Evolutionary conservation across 1,140 invertebrate species (phyloP), one percentile per base, ranked within the genome.

Genomic region (Scaptomyza graminum): DNA sequence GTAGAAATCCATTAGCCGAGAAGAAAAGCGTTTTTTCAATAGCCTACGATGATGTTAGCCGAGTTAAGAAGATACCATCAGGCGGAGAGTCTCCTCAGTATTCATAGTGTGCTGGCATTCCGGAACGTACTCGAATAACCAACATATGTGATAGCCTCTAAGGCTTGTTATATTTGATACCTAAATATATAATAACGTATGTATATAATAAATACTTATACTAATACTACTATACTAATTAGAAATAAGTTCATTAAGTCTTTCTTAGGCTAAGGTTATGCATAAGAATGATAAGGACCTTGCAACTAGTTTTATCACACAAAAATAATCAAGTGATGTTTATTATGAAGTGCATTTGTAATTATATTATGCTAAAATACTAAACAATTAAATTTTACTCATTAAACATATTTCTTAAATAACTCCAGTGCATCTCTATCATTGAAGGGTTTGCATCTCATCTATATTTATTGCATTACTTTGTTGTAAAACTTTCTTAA

Each of bases 11-110:
- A 49, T 95, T 97, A 66, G 94, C 97, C 18, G 96, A 97, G 79
- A 98, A 97, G 92, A 97, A 97, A 85, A 97, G 97, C 90, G 95
- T 98, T n/a, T 98, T 98, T 80, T 97, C 97, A 0, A 98, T 98
- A 74, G 96, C 97, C 2, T 98, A 98, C 83, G 96, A 96, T 85
- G 96, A 97, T 84, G 96, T 97, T 22, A 91, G 79, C 49, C 82
- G 90, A 28, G 90, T 92, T 1, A 90, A 91, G 59, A 91, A 90
- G 60, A 92, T 92, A 47, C 55, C 81, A 55, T 91, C 91, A 18
- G 91, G 90, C 16, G 91, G 90, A 49, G 91, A 91, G 59, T 91
- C 90, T 31, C 90, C 90, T 25, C 85, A 91, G 66, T 90, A 91
- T 69, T 91, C 78, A 57, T 90, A 83, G 56, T 64, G 56, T 64